Percentiles rank a stretch among this genome's conserved stretches.
Evolutionary conservation across 2,888 invertebrate species (phyloP).

Genomic region (Mactromeris polynyma): DNA sequence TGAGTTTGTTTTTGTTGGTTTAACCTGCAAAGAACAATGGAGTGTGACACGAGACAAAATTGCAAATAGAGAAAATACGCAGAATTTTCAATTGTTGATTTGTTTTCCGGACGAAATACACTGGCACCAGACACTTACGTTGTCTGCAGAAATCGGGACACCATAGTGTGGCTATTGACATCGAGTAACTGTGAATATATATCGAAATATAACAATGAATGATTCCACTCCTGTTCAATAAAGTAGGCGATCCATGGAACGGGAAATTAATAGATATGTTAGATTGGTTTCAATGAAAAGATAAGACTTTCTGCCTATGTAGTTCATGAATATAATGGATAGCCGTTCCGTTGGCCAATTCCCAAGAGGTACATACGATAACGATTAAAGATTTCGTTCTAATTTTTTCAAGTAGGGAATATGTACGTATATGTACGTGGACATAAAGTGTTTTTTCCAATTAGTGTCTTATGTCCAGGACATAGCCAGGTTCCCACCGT

Average conservation of each 20-base stretch:
- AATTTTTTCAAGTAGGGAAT: no score
- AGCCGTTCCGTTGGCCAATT: no score
- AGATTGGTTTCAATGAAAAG: constrained; percentile 5
- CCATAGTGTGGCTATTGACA: neutral
- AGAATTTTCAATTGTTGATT: neutral
- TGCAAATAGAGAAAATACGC: neutral
- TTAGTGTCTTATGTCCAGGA: no score
- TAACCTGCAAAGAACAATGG: neutral
- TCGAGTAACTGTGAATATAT: neutral
- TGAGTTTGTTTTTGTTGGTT: neutral
- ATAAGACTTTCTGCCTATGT: neutral
- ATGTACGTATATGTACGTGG: no score
- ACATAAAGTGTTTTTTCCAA: no score
- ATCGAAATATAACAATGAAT: neutral
- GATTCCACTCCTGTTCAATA: neutral
- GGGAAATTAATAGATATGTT: neutral
- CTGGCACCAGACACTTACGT: neutral
- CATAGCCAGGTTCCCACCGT: no score
- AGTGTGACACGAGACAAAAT: neutral
- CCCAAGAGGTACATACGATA: no score
- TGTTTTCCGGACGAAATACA: neutral
- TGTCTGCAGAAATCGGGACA: neutral
- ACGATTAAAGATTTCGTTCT: no score
- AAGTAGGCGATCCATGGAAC: neutral
- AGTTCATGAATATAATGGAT: neutral